phyloP scores from a whole-genome alignment of 2,797 vertebrate genomes.

The Macropodus opercularis region DNA sequence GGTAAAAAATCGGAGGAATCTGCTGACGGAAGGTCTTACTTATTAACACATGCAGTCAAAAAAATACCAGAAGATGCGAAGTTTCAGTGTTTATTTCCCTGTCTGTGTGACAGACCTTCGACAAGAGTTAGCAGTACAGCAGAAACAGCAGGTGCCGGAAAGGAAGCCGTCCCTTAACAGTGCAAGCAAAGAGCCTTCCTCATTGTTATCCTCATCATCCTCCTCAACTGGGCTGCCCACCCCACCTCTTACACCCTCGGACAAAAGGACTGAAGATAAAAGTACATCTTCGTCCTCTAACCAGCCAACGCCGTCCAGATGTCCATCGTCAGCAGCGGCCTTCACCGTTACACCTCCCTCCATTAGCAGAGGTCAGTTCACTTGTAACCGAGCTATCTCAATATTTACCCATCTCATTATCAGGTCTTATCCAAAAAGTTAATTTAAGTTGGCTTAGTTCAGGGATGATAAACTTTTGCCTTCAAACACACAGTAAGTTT shows the following conservation, averaged over 20 bases:
- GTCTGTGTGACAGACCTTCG: constrained; percentile 79
- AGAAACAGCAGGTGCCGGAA: constrained; percentile 90
- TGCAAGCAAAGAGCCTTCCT: constrained; percentile 52
- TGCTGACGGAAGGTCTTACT: neutral
- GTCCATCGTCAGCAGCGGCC: constrained; percentile 50
- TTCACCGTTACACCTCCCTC: constrained; percentile 66
- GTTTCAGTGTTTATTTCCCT: neutral
- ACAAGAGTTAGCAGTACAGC: constrained; percentile 90
- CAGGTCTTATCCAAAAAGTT: no score
- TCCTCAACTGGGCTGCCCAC: constrained; percentile 21
- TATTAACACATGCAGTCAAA: no score
- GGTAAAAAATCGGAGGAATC: constrained; percentile 70
- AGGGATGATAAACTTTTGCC: no score
- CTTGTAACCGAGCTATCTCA: neutral
- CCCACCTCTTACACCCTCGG: constrained; percentile 50
- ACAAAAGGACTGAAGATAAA: constrained; percentile 48
- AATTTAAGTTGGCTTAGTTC: no score
- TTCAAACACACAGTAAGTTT: no score
- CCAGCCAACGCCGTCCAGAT: constrained; percentile 60
- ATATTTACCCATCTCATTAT: no score
- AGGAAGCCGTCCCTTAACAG: constrained; percentile 63
- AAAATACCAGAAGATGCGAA: no score
- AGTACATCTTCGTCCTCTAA: neutral
- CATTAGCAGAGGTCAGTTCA: constrained; percentile 77
- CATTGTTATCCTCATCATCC: constrained; percentile 21